Conservation (phyloP, 2,797 vertebrate genomes). For the Pelochelys cantorii region DNA sequence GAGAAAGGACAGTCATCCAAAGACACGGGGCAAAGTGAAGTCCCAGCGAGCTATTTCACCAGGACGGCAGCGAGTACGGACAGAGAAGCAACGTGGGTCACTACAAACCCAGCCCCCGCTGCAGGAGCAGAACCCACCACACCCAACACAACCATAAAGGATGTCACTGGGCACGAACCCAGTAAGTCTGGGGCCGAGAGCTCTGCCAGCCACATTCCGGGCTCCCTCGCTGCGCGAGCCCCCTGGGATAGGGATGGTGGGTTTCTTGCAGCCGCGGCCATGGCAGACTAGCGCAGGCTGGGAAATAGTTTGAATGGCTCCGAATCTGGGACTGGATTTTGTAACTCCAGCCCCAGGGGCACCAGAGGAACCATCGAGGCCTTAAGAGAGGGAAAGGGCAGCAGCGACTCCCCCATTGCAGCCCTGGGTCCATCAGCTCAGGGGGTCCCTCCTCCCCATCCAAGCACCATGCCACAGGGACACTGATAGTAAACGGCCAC, state of each 20-base stretch:
- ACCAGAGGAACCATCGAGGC: background rate
- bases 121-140: fast-evolving
- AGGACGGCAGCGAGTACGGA: fast-evolving
- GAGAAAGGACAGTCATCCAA: fast-evolving
- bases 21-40: fast-evolving
- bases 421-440: background rate
- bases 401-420: background rate
- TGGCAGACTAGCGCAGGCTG: background rate
- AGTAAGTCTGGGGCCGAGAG: background rate
- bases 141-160: fast-evolving
- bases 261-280: background rate
- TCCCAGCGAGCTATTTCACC: fast-evolving
- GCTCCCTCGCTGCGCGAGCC: background rate
- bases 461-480: background rate
- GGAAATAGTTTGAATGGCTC: background rate
- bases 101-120: fast-evolving
- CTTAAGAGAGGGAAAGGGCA: background rate
- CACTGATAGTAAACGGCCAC: background rate
- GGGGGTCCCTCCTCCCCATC: background rate
- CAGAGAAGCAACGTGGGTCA: fast-evolving
- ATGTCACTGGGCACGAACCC: fast-evolving
- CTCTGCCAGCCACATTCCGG: background rate
- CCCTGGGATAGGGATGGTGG: background rate
- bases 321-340: background rate
- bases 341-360: background rate